phyloP scores from a whole-genome alignment of 2,797 vertebrate species.

The Sebastolobus altivelis region DNA sequence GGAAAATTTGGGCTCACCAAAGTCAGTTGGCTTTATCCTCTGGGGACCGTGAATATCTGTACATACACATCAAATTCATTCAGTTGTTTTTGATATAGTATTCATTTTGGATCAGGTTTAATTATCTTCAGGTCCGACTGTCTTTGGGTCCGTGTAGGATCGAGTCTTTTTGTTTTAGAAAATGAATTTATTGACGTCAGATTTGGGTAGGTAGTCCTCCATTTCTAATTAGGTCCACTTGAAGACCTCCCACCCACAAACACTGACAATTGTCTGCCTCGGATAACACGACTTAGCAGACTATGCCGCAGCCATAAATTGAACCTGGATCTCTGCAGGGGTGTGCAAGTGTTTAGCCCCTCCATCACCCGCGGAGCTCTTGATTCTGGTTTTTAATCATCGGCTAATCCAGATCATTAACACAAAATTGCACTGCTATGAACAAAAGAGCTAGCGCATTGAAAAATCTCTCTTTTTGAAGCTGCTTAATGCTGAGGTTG shows the following conservation, averaged over 20 bases:
- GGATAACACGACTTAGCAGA: constrained; percentile 18
- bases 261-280: constrained; percentile 12
- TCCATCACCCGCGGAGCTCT: background rate
- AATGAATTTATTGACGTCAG: constrained; percentile 12
- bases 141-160: background rate
- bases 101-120: background rate
- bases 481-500: background rate
- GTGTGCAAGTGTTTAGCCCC: constrained; percentile 2
- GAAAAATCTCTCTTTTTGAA: background rate
- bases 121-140: background rate
- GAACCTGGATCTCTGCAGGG: constrained; percentile 25
- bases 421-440: background rate
- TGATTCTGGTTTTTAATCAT: constrained; percentile 5
- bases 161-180: constrained; percentile 2
- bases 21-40: background rate
- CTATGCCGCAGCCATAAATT: constrained; percentile 11
- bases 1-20: background rate
- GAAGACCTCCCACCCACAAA: constrained; percentile 28
- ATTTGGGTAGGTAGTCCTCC: constrained; percentile 5
- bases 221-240: constrained; percentile 26
- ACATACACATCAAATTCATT: background rate
- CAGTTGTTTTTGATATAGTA: background rate
- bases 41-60: background rate
- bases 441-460: background rate
- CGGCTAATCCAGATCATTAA: background rate